These are phyloP conservation scores for Phalacrocorax pelagicus DNA, from an alignment of 2,113 vertebrate genomes.

Conservation along the genomic window DNA sequence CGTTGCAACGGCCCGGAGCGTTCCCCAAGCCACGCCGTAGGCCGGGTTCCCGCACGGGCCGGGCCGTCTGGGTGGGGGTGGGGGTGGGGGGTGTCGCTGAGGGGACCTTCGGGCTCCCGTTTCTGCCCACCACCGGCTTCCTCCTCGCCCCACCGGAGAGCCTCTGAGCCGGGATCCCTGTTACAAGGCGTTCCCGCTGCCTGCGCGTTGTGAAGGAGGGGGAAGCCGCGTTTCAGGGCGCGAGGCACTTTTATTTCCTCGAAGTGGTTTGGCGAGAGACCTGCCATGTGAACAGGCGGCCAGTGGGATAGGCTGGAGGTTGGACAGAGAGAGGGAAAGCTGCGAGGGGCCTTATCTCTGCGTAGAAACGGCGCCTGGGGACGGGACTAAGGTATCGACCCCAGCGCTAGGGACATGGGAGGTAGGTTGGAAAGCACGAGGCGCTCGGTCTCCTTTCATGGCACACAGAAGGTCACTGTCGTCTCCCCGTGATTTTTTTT, in stretches of 20 bases:
- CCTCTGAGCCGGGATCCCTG: background rate
- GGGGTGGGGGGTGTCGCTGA: no score
- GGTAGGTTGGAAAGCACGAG: background rate
- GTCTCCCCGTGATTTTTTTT: background rate
- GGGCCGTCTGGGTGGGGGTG: no score
- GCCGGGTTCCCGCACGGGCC: background rate
- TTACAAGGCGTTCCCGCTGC: background rate
- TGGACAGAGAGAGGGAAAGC: background rate
- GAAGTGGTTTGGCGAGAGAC: background rate
- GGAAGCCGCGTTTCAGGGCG: background rate
- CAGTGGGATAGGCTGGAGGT: background rate
- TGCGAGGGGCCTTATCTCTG: background rate
- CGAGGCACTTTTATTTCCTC: background rate
- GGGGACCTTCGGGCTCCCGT: rapidly evolving
- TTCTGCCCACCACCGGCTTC: no score
- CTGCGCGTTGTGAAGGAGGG: background rate
- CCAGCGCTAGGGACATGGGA: background rate
- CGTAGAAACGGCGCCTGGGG: rapidly evolving
- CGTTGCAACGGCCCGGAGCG: background rate
- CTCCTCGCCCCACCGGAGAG: background rate
- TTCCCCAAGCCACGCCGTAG: background rate
- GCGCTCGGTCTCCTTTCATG: background rate
- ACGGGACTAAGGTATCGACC: background rate
- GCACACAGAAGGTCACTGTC: background rate
- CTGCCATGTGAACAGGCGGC: background rate